phyloP scores from a whole-genome alignment of 2,888 invertebrate genomes.

The Theodoxus fluviatilis region DNA sequence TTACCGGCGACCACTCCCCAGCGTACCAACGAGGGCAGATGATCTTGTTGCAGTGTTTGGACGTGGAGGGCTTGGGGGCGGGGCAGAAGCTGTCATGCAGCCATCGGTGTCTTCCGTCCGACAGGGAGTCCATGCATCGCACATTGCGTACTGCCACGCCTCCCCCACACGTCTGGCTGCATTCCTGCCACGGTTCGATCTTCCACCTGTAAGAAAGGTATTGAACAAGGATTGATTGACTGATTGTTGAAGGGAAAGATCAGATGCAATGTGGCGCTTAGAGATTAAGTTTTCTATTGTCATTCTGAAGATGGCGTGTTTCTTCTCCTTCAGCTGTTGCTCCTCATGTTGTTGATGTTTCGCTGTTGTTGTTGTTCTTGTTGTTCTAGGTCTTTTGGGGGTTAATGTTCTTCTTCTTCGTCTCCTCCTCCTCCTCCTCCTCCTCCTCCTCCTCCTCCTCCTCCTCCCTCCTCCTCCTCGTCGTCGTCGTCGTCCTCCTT shows the following conservation, averaged over 20 bases:
- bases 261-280: not conserved
- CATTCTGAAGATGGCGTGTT: too few relatives aligned
- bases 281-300: too few relatives aligned
- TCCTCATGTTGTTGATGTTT: too few relatives aligned
- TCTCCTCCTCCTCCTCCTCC: too few relatives aligned
- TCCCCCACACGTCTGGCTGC: conserved; percentile 86
- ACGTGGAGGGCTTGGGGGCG: conserved; percentile 77
- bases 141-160: conserved; percentile 83
- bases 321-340: too few relatives aligned
- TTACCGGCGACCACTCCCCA: conserved; percentile 61
- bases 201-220: conserved; percentile 76
- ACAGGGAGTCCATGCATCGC: conserved; percentile 87
- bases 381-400: too few relatives aligned
- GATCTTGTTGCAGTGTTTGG: conserved; percentile 83
- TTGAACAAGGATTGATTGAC: too few relatives aligned
- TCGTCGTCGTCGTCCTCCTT: too few relatives aligned
- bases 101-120: conserved; percentile 77
- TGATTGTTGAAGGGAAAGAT: not conserved
- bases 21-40: conserved; percentile 84
- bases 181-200: conserved; percentile 88
- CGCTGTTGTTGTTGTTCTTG: too few relatives aligned
- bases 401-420: too few relatives aligned
- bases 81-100: conserved; percentile 78
- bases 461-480: too few relatives aligned
- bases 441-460: too few relatives aligned